Percentiles rank a stretch among this genome's conserved stretches.
Conservation (phyloP, 1,140 invertebrate species). For the Trinorchestia longiramus region DNA sequence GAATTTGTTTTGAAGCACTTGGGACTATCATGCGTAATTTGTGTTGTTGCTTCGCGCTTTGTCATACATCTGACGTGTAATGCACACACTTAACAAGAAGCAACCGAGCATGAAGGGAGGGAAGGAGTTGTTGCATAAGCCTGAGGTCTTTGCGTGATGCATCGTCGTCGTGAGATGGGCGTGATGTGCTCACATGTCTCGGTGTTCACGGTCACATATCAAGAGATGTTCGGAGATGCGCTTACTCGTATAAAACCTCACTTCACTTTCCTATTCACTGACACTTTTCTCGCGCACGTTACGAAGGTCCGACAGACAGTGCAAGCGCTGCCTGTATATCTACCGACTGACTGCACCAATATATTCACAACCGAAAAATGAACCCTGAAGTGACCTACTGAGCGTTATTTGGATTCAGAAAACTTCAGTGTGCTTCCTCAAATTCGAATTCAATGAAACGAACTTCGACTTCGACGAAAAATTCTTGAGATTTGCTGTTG, state of each 20-base stretch:
- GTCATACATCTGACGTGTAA: not conserved
- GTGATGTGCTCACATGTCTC: not conserved
- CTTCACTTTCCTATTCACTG: not conserved
- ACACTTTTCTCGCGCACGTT: not conserved
- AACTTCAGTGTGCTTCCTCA: not conserved
- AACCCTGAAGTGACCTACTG: not conserved
- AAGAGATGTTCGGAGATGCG: not conserved
- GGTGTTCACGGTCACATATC: not conserved
- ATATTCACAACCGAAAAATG: not conserved
- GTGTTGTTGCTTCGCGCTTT: not conserved
- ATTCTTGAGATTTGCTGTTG: not conserved
- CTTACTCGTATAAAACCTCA: not conserved
- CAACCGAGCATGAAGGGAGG: not conserved
- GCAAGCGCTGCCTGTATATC: not conserved
- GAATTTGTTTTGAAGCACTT: not conserved
- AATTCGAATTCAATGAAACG: not conserved
- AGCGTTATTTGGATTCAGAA: not conserved
- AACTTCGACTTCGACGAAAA: not conserved
- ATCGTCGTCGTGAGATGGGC: not conserved
- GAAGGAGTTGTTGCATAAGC: not conserved
- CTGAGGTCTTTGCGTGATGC: not conserved
- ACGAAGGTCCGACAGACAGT: not conserved
- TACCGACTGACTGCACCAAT: not conserved
- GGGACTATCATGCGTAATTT: not conserved
- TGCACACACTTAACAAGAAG: not conserved